Percentiles rank a stretch among this genome's conserved stretches.
These are phyloP conservation scores for Drosophila grimshawi DNA, from an alignment of 1,140 invertebrate species.

Conservation along the genomic window DNA sequence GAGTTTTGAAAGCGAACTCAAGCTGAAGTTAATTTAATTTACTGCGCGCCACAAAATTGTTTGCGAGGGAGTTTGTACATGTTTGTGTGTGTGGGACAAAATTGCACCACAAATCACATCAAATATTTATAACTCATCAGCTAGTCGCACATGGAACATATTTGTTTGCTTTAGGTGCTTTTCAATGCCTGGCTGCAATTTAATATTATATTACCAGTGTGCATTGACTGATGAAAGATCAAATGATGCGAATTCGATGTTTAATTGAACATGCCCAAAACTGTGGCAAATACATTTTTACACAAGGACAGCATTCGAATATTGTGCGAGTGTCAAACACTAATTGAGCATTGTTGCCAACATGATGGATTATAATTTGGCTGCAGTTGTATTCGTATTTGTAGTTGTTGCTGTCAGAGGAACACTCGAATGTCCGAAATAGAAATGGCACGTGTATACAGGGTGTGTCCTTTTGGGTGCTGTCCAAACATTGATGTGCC, in stretches of 20 bases:
- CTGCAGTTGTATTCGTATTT: background rate
- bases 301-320: constrained; percentile 3
- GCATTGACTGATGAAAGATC: background rate
- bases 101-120: constrained; percentile 12
- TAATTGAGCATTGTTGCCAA: constrained; percentile 39
- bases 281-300: constrained; percentile 39
- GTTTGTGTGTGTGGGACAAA: background rate
- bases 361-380: constrained; percentile 10
- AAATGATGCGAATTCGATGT: constrained; percentile 17
- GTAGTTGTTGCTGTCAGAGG: background rate
- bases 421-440: background rate
- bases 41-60: constrained; percentile 4
- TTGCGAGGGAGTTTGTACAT: background rate
- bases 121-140: constrained; percentile 18
- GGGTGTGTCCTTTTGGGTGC: constrained; percentile 29
- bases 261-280: constrained; percentile 18
- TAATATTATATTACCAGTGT: background rate
- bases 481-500: background rate
- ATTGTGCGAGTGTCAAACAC: constrained; percentile 31
- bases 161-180: background rate
- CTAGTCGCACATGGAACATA: background rate
- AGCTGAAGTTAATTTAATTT: constrained; percentile 6
- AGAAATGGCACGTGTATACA: constrained; percentile 24
- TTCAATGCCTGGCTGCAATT: background rate
- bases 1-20: background rate